Base-by-base conservation (phyloP, 2,888 invertebrate species). In the Sialis fuliginosa region DNA sequence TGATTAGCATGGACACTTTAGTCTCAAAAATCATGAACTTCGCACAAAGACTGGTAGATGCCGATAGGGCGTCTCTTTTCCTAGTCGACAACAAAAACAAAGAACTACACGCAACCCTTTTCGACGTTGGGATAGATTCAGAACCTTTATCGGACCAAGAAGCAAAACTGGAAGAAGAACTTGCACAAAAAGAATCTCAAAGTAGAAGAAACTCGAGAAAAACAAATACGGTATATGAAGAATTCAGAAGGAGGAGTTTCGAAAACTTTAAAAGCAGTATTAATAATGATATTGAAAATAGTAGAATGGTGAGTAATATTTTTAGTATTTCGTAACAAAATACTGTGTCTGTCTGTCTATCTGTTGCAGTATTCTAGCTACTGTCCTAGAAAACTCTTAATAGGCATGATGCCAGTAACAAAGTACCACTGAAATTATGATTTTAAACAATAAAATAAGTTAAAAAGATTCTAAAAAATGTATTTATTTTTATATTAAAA, bases 11-110 rank as follows among this genome's bases (percentile, higher is more conserved):
- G 70, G 86, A 88, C 55, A 74, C 76, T 48, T 71, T 89, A 1
- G 85, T 89, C 33, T 79, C 82, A 61, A 82, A 84, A 60, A 82
- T 89, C 49, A 78, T 89, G 75, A 82, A 84, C 59, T 86, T 81
- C 59, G 87, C 86, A 1, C 86, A 87, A 60, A 72, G 76, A 40
- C 66, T 89, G 6, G 88, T 89, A 6, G 78, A 80, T 54, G 89
- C 89, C 1, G 89, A 90, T 59, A 66, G 88, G 33, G 87, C 88
- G 0, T 88, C 88, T 0, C 66, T 90, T 13, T 90, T 89, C 59
- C 70, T 89, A 2, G 75, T 89, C 1, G 88, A 89, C 63, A 68
- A 72, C 35, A 75, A 75, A 52, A 79, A 74, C 52, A 72, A 74
- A 47, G 84, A 88, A 62, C 68, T 89, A 9, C 87, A 86, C 52